phyloP scores from a whole-genome alignment of 2,888 invertebrate species.

The Stratiomys singularior region DNA sequence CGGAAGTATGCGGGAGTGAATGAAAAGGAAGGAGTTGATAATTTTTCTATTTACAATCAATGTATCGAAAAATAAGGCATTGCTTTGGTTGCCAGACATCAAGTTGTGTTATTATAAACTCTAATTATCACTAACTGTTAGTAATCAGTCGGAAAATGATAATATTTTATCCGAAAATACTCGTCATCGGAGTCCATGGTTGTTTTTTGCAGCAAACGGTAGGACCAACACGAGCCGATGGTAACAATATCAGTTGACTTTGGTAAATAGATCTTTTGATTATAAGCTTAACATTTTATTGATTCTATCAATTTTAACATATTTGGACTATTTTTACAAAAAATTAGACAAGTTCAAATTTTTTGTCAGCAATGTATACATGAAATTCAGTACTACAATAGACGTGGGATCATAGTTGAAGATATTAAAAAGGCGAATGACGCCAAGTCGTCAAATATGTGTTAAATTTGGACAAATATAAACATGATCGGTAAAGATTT shows the following conservation, averaged over 20 bases:
- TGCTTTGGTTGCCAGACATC: too few relatives aligned
- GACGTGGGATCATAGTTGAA: neutral
- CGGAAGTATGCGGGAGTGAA: too few relatives aligned
- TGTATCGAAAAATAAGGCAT: too few relatives aligned
- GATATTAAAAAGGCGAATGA: neutral
- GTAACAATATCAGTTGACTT: neutral
- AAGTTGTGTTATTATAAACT: too few relatives aligned
- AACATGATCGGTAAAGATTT: neutral
- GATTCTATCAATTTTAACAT: constrained; percentile 7
- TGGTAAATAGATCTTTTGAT: neutral
- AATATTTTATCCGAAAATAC: neutral
- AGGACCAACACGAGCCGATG: neutral
- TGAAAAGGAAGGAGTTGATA: too few relatives aligned
- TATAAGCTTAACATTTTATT: neutral
- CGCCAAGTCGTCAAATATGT: neutral
- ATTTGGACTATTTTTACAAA: neutral
- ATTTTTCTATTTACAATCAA: too few relatives aligned
- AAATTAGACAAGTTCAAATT: neutral
- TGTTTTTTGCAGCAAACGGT: neutral
- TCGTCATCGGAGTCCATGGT: neutral
- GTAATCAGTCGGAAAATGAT: neutral
- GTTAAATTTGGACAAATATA: constrained; percentile 20
- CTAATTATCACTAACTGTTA: too few relatives aligned
- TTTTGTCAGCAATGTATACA: neutral
- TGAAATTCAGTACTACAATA: neutral